phyloP scores from a whole-genome alignment of 2,113 vertebrate genomes.

The Rattus rattus region DNA sequence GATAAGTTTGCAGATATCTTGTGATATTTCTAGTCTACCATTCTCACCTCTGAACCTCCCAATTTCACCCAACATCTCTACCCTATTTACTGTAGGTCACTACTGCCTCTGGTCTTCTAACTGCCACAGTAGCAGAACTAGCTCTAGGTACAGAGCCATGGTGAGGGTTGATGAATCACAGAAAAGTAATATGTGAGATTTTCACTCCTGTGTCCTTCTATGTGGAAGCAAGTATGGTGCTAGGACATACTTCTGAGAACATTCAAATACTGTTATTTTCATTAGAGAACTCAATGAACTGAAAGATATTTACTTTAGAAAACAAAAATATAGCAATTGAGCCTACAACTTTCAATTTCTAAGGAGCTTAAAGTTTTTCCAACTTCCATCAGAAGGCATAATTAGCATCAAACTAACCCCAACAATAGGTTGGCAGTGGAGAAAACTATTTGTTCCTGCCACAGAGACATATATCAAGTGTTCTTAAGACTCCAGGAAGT shows the following conservation, averaged over 20 bases:
- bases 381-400: neutral
- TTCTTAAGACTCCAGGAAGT: neutral
- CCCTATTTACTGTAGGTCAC: neutral
- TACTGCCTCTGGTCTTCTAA: neutral
- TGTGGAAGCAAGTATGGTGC: neutral
- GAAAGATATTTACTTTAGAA: constrained; percentile 21
- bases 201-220: neutral
- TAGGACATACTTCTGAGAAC: neutral
- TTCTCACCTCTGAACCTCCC: neutral
- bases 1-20: neutral
- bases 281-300: neutral
- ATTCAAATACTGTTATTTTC: constrained; percentile 26
- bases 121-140: neutral
- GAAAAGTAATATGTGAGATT: neutral
- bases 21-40: neutral
- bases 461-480: neutral
- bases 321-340: neutral
- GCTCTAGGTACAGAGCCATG: neutral
- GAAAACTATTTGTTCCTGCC: neutral
- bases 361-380: neutral
- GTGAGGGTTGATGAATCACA: neutral
- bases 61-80: neutral
- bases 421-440: neutral
- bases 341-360: neutral
- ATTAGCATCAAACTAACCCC: neutral